A percentile compares a stretch with the other conserved stretches of the same genome.
Conservation (phyloP, 2,797 vertebrate genomes). For the Petrocephalus schoutedeni region DNA sequence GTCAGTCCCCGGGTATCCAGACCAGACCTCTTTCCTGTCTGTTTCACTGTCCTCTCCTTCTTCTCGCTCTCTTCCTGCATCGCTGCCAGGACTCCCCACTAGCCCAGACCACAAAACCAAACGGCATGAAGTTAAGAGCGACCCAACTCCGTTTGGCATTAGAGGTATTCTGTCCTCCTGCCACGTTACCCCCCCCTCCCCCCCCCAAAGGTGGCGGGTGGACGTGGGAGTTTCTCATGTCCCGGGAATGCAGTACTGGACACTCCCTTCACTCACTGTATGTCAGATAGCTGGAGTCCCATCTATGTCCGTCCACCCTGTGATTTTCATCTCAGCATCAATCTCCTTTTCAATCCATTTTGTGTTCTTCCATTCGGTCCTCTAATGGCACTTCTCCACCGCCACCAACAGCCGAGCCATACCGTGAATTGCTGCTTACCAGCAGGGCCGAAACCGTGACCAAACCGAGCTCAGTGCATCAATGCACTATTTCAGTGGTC, state of each 20-base stretch:
- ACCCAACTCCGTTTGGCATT: constrained; percentile 91
- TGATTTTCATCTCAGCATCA: background rate
- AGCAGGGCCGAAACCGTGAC: background rate
- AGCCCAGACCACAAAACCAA: constrained; percentile 94
- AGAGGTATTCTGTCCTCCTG: constrained; percentile 67
- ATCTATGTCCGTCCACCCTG: background rate
- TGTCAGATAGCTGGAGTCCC: background rate
- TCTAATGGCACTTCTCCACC: background rate
- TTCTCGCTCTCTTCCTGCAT: constrained; percentile 31
- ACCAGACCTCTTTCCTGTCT: background rate
- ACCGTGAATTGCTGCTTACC: background rate
- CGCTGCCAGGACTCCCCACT: constrained; percentile 76
- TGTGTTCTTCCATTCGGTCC: background rate
- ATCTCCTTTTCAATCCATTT: background rate
- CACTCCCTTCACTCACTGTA: background rate
- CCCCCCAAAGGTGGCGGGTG: background rate
- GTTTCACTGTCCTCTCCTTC: constrained; percentile 20
- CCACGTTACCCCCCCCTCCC: background rate
- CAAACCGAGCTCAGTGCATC: background rate
- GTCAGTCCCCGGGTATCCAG: background rate
- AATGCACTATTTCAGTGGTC: background rate
- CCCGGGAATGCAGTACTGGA: background rate
- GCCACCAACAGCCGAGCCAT: background rate
- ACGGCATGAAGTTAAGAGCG: constrained; percentile 88
- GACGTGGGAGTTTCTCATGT: background rate